A percentile compares a stretch with the other conserved stretches of the same genome.
These are phyloP conservation scores for Mesembrinibis cayennensis DNA, from an alignment of 2,113 vertebrate species.

Conservation along the genomic window DNA sequence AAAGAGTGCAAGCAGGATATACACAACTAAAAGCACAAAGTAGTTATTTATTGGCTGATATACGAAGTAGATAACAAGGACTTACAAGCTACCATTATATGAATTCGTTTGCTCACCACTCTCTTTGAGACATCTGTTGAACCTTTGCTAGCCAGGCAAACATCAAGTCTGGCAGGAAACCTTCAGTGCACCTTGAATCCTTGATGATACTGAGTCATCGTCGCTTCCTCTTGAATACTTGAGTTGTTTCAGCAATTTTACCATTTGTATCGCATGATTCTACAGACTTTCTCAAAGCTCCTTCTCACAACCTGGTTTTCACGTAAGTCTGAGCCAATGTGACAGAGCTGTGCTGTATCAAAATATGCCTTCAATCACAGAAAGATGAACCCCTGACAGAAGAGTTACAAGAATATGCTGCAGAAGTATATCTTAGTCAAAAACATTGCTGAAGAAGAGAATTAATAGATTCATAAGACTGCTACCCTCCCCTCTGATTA, in stretches of 20 bases:
- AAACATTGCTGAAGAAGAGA: background rate
- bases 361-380: background rate
- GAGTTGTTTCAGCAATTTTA: background rate
- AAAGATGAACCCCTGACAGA: background rate
- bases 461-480: background rate
- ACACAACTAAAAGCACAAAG: background rate
- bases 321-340: background rate
- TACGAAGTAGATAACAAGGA: background rate
- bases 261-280: background rate
- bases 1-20: background rate
- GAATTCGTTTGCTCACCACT: background rate
- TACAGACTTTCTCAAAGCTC: background rate
- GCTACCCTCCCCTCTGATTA: background rate
- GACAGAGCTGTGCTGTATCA: background rate
- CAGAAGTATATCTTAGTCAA: background rate
- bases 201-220: background rate
- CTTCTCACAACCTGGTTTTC: background rate
- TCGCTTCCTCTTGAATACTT: background rate
- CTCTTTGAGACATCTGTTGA: background rate
- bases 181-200: background rate
- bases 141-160: background rate
- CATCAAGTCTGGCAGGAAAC: background rate
- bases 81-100: background rate
- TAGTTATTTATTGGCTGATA: background rate
- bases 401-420: background rate